Conservation (phyloP, 2,888 invertebrate genomes). For the Coenonympha arcania region DNA sequence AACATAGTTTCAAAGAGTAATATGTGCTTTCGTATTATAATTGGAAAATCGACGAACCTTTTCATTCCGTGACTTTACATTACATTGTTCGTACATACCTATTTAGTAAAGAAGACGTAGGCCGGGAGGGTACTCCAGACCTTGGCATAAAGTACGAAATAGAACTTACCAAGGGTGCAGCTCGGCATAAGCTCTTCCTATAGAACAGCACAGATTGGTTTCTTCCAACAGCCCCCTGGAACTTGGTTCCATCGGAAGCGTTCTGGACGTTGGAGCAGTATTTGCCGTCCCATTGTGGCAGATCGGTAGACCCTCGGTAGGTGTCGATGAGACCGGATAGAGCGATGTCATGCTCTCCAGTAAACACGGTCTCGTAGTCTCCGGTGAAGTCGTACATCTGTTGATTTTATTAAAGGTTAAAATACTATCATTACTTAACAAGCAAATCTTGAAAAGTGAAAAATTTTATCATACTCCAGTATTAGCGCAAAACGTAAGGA, state of each 20-base stretch:
- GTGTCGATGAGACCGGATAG: slow-evolving; percentile 82
- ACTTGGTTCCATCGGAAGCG: slow-evolving; percentile 90
- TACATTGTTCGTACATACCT: too few species aligned
- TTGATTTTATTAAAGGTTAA: not conserved
- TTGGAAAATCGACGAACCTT: too few species aligned
- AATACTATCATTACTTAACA: too few species aligned
- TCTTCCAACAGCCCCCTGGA: slow-evolving; percentile 78
- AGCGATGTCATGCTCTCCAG: slow-evolving; percentile 77
- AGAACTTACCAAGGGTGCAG: slow-evolving; percentile 81
- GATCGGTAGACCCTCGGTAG: slow-evolving; percentile 79
- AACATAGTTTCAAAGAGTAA: too few species aligned
- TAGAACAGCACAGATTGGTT: slow-evolving; percentile 84
- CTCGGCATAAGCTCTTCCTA: slow-evolving; percentile 88
- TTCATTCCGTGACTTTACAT: too few species aligned
- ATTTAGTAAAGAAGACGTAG: too few species aligned
- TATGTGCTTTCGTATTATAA: too few species aligned
- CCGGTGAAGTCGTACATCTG: slow-evolving; percentile 91
- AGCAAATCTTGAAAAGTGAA: too few species aligned
- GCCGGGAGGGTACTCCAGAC: too few species aligned
- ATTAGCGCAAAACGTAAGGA: too few species aligned
- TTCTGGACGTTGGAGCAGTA: slow-evolving; percentile 84
- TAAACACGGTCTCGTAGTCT: slow-evolving; percentile 84
- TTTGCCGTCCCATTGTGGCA: slow-evolving; percentile 84
- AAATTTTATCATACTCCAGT: too few species aligned
- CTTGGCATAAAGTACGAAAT: too few species aligned